A percentile compares a stretch with the other conserved stretches of the same genome.
phyloP scores from a whole-genome alignment of 1,140 invertebrate species.

The Teleopsis dalmanni region DNA sequence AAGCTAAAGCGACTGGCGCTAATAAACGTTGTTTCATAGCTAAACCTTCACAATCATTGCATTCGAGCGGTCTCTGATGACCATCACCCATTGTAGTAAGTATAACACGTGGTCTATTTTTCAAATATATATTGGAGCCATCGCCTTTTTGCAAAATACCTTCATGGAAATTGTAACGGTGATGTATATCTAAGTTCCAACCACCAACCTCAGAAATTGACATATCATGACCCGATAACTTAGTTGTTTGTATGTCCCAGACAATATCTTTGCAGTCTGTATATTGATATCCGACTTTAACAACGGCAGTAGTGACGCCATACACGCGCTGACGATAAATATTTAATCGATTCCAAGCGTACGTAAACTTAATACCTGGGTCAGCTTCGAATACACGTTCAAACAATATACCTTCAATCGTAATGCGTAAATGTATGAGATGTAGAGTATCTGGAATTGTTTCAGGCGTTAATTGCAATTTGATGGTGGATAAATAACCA shows the following conservation, averaged over 20 bases:
- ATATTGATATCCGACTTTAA: conserved; percentile 95
- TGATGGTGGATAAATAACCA: conserved; percentile 90
- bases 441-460: conserved; percentile 71
- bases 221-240: conserved; percentile 91
- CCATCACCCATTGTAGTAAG: conserved; percentile 90
- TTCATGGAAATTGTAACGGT: conserved; percentile 95
- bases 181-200: conserved; percentile 96
- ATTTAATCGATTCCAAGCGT: conserved; percentile 92
- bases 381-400: conserved; percentile 93
- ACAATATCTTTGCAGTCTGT: conserved; percentile 86
- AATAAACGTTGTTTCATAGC: conserved; percentile 75
- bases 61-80: conserved; percentile 75
- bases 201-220: conserved; percentile 91
- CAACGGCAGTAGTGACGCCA: conserved; percentile 81
- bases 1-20: conserved; percentile 84
- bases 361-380: conserved; percentile 91
- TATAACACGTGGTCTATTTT: conserved; percentile 85
- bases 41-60: conserved; percentile 72
- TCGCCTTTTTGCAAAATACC: conserved; percentile 96
- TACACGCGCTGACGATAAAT: conserved; percentile 94
- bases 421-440: conserved; percentile 81
- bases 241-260: conserved; percentile 92
- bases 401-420: conserved; percentile 88
- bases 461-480: conserved; percentile 85
- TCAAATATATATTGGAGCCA: conserved; percentile 91